These are phyloP conservation scores for Plecturocebus donacophilus DNA, from an alignment of 2,113 vertebrate genomes.

Conservation along the genomic window DNA sequence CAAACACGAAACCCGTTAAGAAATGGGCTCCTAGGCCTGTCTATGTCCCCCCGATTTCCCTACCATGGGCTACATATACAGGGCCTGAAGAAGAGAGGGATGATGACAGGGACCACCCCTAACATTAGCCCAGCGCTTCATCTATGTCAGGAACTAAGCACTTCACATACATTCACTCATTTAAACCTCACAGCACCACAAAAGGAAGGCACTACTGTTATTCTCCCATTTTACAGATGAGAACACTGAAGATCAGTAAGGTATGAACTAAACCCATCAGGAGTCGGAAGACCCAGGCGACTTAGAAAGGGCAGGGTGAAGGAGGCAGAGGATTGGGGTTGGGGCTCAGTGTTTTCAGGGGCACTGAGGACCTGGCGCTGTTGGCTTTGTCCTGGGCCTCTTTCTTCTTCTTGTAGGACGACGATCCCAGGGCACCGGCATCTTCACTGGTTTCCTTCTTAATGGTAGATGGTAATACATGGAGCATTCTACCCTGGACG, in stretches of 20 bases:
- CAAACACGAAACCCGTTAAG: background rate
- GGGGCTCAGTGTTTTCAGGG: background rate
- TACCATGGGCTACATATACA: rapidly evolving
- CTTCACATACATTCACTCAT: rapidly evolving
- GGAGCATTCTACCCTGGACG: slow-evolving; percentile 94
- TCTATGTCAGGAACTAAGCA: background rate
- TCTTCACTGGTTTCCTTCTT: slow-evolving; percentile 90
- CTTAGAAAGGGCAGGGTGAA: background rate
- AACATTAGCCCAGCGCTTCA: rapidly evolving
- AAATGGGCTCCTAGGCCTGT: rapidly evolving
- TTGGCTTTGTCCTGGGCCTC: slow-evolving; percentile 93
- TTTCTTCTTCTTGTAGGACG: slow-evolving; percentile 93
- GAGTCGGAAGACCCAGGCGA: rapidly evolving
- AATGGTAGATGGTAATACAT: slow-evolving; percentile 93
- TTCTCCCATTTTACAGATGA: background rate
- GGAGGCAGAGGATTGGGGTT: rapidly evolving
- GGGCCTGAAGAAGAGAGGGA: rapidly evolving
- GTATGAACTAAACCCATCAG: rapidly evolving
- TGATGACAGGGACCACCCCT: rapidly evolving
- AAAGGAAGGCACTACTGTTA: rapidly evolving
- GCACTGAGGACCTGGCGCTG: slow-evolving; percentile 89
- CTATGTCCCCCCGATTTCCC: background rate
- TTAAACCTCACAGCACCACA: rapidly evolving
- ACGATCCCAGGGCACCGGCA: slow-evolving; percentile 79
- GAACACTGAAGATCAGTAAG: background rate